Evolutionary conservation across 2,888 invertebrate species (phyloP).

Genomic region (Cerceris ruficornis): DNA sequence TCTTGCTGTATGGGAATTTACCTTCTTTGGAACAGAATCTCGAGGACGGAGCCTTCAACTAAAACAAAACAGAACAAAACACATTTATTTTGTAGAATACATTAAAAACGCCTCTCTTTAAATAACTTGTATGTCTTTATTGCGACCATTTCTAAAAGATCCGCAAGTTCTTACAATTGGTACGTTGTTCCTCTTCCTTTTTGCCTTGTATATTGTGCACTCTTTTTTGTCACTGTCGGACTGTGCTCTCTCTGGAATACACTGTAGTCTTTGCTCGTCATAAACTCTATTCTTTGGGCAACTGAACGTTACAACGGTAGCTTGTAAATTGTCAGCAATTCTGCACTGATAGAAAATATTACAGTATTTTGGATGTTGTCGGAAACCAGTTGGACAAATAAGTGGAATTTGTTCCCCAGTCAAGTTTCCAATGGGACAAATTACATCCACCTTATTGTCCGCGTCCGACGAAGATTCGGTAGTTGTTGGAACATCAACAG

Average conservation of each 20-base stretch:
- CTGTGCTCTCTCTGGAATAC: slow-evolving; percentile 83
- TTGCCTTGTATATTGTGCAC: background rate
- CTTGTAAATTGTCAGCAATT: slow-evolving; percentile 85
- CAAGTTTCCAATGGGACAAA: slow-evolving; percentile 76
- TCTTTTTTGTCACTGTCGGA: background rate
- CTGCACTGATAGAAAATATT: slow-evolving; percentile 92
- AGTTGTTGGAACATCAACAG: background rate
- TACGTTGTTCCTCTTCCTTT: background rate
- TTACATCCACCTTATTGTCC: slow-evolving; percentile 6
- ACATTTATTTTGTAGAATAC: background rate
- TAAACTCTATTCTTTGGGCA: slow-evolving; percentile 90
- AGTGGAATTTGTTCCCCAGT: slow-evolving; percentile 87
- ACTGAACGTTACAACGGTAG: slow-evolving; percentile 87
- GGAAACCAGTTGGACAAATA: slow-evolving; percentile 91
- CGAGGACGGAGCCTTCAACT: slow-evolving; percentile 85
- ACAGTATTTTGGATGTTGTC: slow-evolving; percentile 83
- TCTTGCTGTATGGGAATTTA: slow-evolving; percentile 86
- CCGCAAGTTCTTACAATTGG: background rate
- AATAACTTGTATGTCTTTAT: too few relatives aligned
- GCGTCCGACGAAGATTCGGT: slow-evolving; percentile 2
- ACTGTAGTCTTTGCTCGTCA: slow-evolving; percentile 87
- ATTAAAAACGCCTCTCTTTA: background rate
- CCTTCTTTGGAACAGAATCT: slow-evolving; percentile 86
- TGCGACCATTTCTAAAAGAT: background rate
- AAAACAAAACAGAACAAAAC: slow-evolving; percentile 63